These are phyloP conservation scores for Adelognathus sp. DNA, from an alignment of 2,888 invertebrate genomes.

Conservation along the genomic window DNA sequence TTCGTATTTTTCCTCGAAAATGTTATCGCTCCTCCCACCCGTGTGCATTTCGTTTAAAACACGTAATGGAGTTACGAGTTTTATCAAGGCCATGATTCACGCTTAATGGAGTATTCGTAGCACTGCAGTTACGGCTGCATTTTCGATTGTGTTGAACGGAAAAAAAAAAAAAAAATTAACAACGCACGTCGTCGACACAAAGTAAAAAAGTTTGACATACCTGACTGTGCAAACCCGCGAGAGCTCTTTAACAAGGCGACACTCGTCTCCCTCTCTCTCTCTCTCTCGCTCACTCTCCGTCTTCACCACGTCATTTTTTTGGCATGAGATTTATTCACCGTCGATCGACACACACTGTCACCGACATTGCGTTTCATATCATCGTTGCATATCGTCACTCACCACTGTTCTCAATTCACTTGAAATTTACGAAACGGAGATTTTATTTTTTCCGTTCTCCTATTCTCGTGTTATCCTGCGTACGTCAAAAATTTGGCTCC, in stretches of 20 bases:
- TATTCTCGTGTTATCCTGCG: conserved; percentile 33
- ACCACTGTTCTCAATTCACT: conserved; percentile 45
- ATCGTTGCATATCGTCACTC: not conserved
- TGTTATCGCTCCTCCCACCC: conserved; percentile 53
- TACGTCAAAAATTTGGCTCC: conserved; percentile 65
- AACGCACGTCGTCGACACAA: not conserved
- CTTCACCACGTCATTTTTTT: conserved; percentile 76
- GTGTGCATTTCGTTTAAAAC: conserved; percentile 39
- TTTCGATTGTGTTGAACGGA: not conserved
- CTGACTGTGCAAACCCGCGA: conserved; percentile 53
- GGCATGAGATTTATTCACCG: conserved; percentile 67
- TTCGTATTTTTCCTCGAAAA: not conserved
- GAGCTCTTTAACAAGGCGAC: conserved; percentile 59
- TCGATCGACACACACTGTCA: conserved; percentile 63
- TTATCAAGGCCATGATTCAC: conserved; percentile 57
- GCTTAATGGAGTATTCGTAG: conserved; percentile 34
- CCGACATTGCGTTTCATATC: conserved; percentile 40
- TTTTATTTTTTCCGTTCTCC: conserved; percentile 13
- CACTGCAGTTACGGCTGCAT: too few relatives aligned
- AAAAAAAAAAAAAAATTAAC: not conserved
- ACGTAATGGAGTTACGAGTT: conserved; percentile 60
- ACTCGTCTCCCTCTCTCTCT: too few relatives aligned
- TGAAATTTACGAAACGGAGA: conserved; percentile 63
- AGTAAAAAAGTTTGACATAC: conserved; percentile 39
- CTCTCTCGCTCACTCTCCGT: too few relatives aligned